Base-by-base conservation (phyloP, 2,888 invertebrate species). In the Neoascia interrupta region DNA sequence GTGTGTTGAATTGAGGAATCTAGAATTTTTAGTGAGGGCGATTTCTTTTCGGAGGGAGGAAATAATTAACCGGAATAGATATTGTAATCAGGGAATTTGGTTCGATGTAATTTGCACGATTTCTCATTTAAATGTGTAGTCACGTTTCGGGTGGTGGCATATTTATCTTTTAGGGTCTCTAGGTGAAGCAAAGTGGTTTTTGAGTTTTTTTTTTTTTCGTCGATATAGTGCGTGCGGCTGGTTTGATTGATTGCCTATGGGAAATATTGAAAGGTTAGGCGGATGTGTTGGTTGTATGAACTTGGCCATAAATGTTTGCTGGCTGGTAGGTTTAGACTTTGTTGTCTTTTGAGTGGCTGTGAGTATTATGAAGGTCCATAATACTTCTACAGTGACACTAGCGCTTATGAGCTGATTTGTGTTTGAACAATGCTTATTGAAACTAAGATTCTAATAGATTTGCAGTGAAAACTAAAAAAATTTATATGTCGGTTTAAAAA, bases 81-180 rank as follows among this genome's bases (percentile, higher is more conserved):
- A 19, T 28, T 45, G 19, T 58, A 64, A 51, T 70, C 19, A 51
- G 16, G 39, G 39, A n/a, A n/a, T 28, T 31, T 4, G 23, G 23
- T 31, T 64, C 34, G 11, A 45, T 53, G 19, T 39, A 54, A 60
- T 72, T 58, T 66, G 31, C 18, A 41, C 18, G 39, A 60, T 64
- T 72, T 64, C 39, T 49, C 64, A 72, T 76, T 72, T 54, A 58
- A 72, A 64, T 53, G 51, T 53, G 15, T 41, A 72, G 72, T 76
- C 76, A 76, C 72, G 76, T 72, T 54, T 49, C 21, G 16, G 21
- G 47, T 34, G 64, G 34, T 11, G 16, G 39, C 13, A 16, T 26
- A 37, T 34, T 11, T 15, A 34, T 31, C 11, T 58, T 36, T 58
- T 37, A n/a, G 36, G 21, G 36, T 1, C 4, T 43, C 16, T 31